Evolutionary conservation across 2,797 vertebrate genomes (phyloP), one percentile per base, ranked within the genome.

Genomic region (Pogoniulus pusillus): DNA sequence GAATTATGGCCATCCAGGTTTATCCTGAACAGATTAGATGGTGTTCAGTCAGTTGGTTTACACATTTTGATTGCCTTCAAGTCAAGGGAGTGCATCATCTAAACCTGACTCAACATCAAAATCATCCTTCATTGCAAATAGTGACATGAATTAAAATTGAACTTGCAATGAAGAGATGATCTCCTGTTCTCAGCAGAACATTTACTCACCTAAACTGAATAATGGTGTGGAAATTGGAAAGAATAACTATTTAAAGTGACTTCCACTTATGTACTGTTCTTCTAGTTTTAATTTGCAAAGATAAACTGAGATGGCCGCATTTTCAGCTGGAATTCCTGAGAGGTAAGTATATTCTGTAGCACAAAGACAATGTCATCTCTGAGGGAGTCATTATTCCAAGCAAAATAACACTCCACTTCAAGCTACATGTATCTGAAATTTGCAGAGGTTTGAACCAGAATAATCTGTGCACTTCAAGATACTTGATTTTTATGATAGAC

Each of bases 1-100:
- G 1, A 6, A 23, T 47, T 23, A 47, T 80, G 7, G 9, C 4
- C 51, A 10, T 37, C 19, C 2, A 3, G 1, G 6, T 41, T 69
- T 80, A 43, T 35, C 10, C 41, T 68, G 20, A 51, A 19, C 15
- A 53, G 23, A 1, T 53, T 43, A 70, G 9, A 11, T 68, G 15
- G 3, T 37, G 6, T 64, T 74, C 72, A 8, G 4, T 59, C 19
- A 37, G 43, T 8, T 60, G 11, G 7, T 64, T 12, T 57, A 65
- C 4, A 30, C 12, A 27, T 66, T 43, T 49, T 66, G 8, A 18
- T 58, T 68, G 26, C 41, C 20, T 62, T 5, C 55, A 24, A 34
- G 8, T 30, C 59, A 84, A 49, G 17, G 13, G 14, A 72, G 5
- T 15, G 4, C 5, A 41, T 34, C 11, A 29, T 29, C 24, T 70